Evolutionary conservation across 2,888 invertebrate species (phyloP), one percentile per base, ranked within the genome.

Genomic region (Ernsta delagoae): DNA sequence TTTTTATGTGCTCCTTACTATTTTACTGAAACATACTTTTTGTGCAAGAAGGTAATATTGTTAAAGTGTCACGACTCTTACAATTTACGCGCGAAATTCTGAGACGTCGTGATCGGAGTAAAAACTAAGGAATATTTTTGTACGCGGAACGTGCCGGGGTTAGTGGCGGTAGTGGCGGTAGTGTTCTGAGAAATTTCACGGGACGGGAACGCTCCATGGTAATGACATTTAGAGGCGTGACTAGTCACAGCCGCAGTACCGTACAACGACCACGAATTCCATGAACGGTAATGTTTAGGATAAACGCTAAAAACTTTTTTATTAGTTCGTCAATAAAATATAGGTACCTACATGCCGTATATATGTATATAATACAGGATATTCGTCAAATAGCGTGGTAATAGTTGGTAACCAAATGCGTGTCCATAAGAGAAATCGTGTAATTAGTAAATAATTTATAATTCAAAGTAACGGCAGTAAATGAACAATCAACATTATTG

Each of bases 141-240:
- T 39, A 36, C 65, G 66, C 64, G 56, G 57, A 72, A 59, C 63
- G 53, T 63, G 69, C 53, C 9, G 24, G 41, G 59, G 53, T 64
- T 31, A 31, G 61, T 60, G 0, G 36, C 36, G 36, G 36, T 36
- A 36, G 59, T 61, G 64, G 43, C 59, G 66, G 60, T 63, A 61
- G 61, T 60, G 48, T 65, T 68, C 61, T 31, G 57, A 72, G 78
- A 78, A 71, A 77, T 80, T 82, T 79, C 78, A 76, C 75, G 75
- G 75, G 75, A 75, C 75, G 76, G 75, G 75, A 72, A 68, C 74
- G 75, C 59, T 72, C 24, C 56, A 76, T 72, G 80, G 81, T 83
- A 85, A 85, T 81, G 84, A 81, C 83, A 85, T 86, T 85, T 80
- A 74, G 75, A 82, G 79, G 79, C 86, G 82, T 86, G 86, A 86